Conservation (phyloP, 2,113 vertebrate genomes). For the Lampris incognitus region DNA sequence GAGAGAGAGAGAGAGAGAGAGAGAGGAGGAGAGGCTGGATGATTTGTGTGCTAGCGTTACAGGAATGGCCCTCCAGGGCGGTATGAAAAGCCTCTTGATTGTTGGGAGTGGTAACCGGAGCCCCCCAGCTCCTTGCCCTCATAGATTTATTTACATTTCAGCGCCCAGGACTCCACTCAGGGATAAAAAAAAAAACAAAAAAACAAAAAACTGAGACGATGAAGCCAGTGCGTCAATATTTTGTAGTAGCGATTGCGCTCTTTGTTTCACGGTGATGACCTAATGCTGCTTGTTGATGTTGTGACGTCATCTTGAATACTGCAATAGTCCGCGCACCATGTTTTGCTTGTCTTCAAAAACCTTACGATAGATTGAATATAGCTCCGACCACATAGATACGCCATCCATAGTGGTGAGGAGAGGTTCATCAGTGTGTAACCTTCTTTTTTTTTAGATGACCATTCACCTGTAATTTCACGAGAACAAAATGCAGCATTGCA, state of each 20-base stretch:
- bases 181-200: constrained; percentile 48
- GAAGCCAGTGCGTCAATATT: constrained; percentile 73
- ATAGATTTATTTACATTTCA: constrained; percentile 87
- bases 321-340: neutral
- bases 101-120: constrained; percentile 83
- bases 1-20: constrained; percentile 1
- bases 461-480: no score
- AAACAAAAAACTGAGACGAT: constrained; percentile 18
- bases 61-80: constrained; percentile 83
- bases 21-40: constrained; percentile 38
- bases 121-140: constrained; percentile 69
- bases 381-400: no score
- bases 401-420: no score
- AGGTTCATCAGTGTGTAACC: no score
- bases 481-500: no score
- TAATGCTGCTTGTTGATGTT: constrained; percentile 44
- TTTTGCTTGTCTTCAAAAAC: no score
- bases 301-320: constrained; percentile 3
- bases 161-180: constrained; percentile 68
- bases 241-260: constrained; percentile 66
- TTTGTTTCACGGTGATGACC: constrained; percentile 60
- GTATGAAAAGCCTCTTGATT: constrained; percentile 83
- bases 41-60: constrained; percentile 84
- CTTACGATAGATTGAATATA: no score
- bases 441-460: no score